These are phyloP conservation scores for Ptychodera flava DNA, from an alignment of 35 echinoderm and acorn worm species.

Conservation along the genomic window DNA sequence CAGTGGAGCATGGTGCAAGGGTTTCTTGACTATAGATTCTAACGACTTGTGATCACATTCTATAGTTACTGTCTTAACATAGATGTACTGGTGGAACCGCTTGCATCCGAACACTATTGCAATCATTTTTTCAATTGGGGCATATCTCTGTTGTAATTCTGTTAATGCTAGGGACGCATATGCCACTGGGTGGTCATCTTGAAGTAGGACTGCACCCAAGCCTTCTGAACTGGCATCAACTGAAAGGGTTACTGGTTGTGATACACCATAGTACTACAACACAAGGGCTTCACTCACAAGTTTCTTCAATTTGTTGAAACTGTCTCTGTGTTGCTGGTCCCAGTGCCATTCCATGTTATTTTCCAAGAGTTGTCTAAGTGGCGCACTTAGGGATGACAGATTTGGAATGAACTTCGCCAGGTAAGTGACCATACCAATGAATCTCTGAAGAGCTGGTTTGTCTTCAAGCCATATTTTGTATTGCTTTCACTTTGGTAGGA, in stretches of 20 bases:
- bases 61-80: conserved; percentile 7
- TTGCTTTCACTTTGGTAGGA: conserved; percentile 45
- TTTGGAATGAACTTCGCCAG: too few relatives aligned
- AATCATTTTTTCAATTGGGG: conserved; percentile 44
- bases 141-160: conserved; percentile 42
- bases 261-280: conserved; percentile 38
- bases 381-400: conserved; percentile 22
- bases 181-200: too few relatives aligned
- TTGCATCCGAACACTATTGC: conserved; percentile 41
- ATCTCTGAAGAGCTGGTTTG: conserved; percentile 26
- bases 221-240: too few relatives aligned
- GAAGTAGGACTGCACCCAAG: too few relatives aligned
- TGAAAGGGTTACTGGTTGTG: conserved; percentile 38
- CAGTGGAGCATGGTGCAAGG: conserved; percentile 9
- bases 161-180: conserved; percentile 60
- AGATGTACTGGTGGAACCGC: conserved; percentile 33
- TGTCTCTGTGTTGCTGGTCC: too few relatives aligned
- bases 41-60: conserved; percentile 47
- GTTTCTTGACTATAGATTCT: too few relatives aligned
- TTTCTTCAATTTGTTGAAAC: too few relatives aligned
- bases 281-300: too few relatives aligned
- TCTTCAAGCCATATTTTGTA: conserved; percentile 38
- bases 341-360: too few relatives aligned
- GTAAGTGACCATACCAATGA: too few relatives aligned
- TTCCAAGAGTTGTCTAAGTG: conserved; percentile 20